phyloP scores from a whole-genome alignment of 2,888 invertebrate species.

The Toxonevra muliebris region DNA sequence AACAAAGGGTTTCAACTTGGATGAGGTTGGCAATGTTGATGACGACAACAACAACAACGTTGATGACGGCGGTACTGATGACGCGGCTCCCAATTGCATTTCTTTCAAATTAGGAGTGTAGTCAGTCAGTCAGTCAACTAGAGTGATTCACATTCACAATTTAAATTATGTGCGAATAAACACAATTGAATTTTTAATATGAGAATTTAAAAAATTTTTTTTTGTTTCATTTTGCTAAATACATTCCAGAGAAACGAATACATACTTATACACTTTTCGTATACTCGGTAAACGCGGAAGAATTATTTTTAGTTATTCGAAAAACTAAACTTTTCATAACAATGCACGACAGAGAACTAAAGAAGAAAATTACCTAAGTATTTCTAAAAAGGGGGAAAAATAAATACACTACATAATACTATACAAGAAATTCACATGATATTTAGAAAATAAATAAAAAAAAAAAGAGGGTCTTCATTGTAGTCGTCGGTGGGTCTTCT shows the following conservation, averaged over 20 bases:
- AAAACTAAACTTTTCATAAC: slow-evolving; percentile 1
- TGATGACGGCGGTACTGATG: not conserved
- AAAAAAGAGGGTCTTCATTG: no score
- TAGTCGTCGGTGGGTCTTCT: no score
- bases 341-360: slow-evolving; percentile 21
- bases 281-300: no score
- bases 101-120: slow-evolving; percentile 18
- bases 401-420: not conserved
- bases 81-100: slow-evolving; percentile 18
- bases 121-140: slow-evolving; percentile 2
- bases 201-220: slow-evolving; percentile 19
- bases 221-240: not conserved
- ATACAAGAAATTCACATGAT: not conserved
- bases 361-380: not conserved
- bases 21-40: not conserved
- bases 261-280: no score
- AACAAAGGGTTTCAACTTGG: not conserved
- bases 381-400: slow-evolving; percentile 2
- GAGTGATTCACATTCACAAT: slow-evolving; percentile 7
- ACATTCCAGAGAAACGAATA: not conserved
- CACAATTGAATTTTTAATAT: slow-evolving; percentile 24
- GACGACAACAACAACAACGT: not conserved
- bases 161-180: not conserved
- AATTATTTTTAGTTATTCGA: not conserved
- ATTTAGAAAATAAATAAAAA: no score